These are phyloP conservation scores for Turritopsis dohrnii DNA, from an alignment of 30 jellyfish, hydroid and myxozoan species.

Conservation along the genomic window DNA sequence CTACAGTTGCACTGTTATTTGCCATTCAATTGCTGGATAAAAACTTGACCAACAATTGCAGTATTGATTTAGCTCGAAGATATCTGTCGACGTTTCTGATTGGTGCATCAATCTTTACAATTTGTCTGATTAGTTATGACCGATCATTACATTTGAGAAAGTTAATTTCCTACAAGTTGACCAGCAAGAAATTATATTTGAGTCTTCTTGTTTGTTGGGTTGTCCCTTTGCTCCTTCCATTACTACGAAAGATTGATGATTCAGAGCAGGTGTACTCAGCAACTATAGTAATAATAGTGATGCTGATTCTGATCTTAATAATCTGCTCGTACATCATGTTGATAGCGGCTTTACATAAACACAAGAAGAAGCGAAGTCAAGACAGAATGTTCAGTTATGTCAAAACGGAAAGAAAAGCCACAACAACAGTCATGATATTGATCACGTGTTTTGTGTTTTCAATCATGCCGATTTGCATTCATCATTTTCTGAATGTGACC, in stretches of 20 bases:
- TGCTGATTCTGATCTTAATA: neutral
- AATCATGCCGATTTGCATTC: neutral
- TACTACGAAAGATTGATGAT: too few relatives aligned
- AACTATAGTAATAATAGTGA: neutral
- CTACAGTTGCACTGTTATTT: neutral
- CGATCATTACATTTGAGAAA: neutral
- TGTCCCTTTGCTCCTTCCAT: too few relatives aligned
- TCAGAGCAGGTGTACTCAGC: neutral
- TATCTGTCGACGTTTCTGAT: neutral
- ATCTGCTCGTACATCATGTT: neutral
- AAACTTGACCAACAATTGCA: neutral
- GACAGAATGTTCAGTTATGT: neutral
- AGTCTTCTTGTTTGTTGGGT: too few relatives aligned
- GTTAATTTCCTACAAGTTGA: neutral
- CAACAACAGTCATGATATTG: neutral
- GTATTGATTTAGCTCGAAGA: neutral
- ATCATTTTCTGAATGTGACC: neutral
- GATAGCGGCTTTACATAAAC: neutral
- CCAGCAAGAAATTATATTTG: neutral
- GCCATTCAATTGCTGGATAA: neutral
- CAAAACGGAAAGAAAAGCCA: too few relatives aligned
- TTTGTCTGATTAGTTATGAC: neutral
- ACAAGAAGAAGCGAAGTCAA: neutral
- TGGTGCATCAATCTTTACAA: too few relatives aligned
- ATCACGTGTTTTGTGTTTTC: neutral